Conservation (phyloP, 1,140 invertebrate species). For the Oryctes rhinoceros region DNA sequence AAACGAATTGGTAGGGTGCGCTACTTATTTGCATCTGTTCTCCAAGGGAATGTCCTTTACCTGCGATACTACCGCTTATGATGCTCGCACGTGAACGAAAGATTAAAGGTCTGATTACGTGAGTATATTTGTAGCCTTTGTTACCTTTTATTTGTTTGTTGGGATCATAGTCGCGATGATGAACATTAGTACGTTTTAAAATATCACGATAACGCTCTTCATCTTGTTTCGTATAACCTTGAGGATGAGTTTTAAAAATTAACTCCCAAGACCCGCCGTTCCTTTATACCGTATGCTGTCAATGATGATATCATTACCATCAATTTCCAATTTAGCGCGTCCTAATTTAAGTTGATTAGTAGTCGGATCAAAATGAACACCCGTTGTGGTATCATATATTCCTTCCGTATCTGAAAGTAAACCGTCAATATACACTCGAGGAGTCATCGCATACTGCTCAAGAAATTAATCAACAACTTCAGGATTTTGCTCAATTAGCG, state of each 20-base stretch:
- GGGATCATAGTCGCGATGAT: no score
- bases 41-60: background rate
- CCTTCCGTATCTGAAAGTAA: slow-evolving; percentile 17
- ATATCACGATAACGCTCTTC: background rate
- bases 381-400: slow-evolving; percentile 17
- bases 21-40: background rate
- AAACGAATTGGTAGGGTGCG: slow-evolving; percentile 43
- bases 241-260: slow-evolving; percentile 35
- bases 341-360: slow-evolving; percentile 20
- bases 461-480: slow-evolving; percentile 11
- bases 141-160: no score
- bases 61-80: no score
- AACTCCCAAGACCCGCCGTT: slow-evolving; percentile 42
- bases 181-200: background rate
- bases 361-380: background rate
- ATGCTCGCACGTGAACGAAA: no score
- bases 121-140: no score
- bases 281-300: slow-evolving; percentile 35
- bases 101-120: no score
- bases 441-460: slow-evolving; percentile 18
- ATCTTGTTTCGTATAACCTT: background rate
- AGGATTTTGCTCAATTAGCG: background rate
- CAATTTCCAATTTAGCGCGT: slow-evolving; percentile 5
- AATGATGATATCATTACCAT: slow-evolving; percentile 37
- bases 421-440: slow-evolving; percentile 25